These are phyloP conservation scores for Meloidogyne exigua DNA, from an alignment of 1,140 invertebrate genomes.

Conservation along the genomic window DNA sequence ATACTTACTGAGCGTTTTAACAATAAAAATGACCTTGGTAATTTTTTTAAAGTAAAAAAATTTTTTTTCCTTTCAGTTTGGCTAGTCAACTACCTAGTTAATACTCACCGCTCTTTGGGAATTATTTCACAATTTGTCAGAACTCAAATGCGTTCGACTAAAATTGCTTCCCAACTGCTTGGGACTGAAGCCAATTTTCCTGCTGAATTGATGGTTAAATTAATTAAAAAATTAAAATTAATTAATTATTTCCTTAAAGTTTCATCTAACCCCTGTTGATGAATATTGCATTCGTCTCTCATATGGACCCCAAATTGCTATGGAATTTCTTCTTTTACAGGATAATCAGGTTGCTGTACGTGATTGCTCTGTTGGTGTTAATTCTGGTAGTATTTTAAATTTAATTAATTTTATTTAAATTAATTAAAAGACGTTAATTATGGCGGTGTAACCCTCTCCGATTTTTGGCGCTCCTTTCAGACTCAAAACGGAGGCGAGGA, in stretches of 20 bases:
- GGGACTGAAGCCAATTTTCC: constrained; percentile 28
- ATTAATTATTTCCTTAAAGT: constrained; percentile 28
- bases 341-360: constrained; percentile 38
- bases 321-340: constrained; percentile 39
- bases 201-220: constrained; percentile 28
- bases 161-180: constrained; percentile 28
- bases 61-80: background rate
- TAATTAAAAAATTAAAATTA: background rate
- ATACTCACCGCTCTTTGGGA: constrained; percentile 25
- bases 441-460: constrained; percentile 12
- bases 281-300: constrained; percentile 31
- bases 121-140: constrained; percentile 5
- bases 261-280: constrained; percentile 21
- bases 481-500: background rate
- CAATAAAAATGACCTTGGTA: constrained; percentile 24
- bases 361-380: constrained; percentile 16
- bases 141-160: constrained; percentile 28
- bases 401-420: too few species aligned
- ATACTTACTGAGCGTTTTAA: constrained; percentile 31
- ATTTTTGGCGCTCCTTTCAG: constrained; percentile 16
- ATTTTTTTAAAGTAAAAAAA: background rate
- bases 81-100: constrained; percentile 37
- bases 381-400: background rate
- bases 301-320: constrained; percentile 19
- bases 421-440: constrained; percentile 3